Conservation (phyloP, 2,113 vertebrate genomes). For the Madoqua kirkii region DNA sequence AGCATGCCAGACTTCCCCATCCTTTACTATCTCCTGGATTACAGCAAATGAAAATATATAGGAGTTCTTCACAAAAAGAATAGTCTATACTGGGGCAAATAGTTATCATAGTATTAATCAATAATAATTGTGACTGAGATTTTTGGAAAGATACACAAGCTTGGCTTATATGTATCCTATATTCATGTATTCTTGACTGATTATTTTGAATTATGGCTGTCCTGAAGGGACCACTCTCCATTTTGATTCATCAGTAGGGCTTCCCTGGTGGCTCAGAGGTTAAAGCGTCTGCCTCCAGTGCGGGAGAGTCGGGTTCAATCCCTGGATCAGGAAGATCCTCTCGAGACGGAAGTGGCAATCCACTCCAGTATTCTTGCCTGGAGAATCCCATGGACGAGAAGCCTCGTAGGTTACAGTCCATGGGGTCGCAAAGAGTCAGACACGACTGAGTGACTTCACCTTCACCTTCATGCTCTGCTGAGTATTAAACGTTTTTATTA, state of each 20-base stretch:
- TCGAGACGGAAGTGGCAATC: background rate
- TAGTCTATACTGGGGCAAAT: background rate
- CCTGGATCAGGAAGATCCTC: background rate
- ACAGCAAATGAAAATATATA: background rate
- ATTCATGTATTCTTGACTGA: background rate
- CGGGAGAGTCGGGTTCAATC: no score
- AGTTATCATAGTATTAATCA: background rate
- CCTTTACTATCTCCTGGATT: background rate
- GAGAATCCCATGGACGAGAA: background rate
- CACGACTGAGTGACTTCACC: background rate
- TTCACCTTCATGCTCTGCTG: background rate
- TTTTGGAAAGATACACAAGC: background rate
- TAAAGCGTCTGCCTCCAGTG: no score
- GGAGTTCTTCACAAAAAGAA: background rate
- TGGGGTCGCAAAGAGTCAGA: background rate
- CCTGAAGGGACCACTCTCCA: background rate
- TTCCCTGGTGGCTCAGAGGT: no score
- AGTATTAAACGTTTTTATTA: background rate
- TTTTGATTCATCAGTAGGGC: background rate
- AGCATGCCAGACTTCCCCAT: background rate
- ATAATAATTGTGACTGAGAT: background rate
- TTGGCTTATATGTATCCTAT: background rate
- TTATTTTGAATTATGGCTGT: background rate
- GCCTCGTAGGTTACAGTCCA: accelerated
- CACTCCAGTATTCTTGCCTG: background rate